These are phyloP conservation scores for Suricata suricatta DNA, from an alignment of 2,113 vertebrate species.

Conservation along the genomic window DNA sequence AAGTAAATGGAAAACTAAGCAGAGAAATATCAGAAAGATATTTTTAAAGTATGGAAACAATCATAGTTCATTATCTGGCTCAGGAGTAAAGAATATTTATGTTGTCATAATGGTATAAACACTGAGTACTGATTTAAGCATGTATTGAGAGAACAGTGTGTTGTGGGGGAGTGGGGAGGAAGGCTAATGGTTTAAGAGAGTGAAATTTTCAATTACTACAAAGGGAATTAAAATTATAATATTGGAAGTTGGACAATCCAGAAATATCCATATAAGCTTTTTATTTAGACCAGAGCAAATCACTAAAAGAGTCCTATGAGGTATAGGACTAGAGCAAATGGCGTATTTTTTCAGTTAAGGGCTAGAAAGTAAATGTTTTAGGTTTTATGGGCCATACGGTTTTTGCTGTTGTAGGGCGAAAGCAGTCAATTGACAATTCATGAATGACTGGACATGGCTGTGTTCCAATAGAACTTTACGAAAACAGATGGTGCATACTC, in stretches of 20 bases:
- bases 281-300: not conserved
- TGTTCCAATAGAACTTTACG: not conserved
- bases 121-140: not conserved
- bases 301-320: not conserved
- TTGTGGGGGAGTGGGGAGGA: not conserved
- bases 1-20: not conserved
- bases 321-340: not conserved
- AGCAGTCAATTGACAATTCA: not conserved
- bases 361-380: not conserved
- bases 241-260: not conserved
- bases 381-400: not conserved
- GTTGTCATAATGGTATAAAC: not conserved
- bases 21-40: not conserved
- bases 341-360: not conserved
- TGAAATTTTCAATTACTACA: not conserved
- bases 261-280: not conserved
- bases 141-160: not conserved
- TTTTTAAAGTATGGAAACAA: slow-evolving; percentile 1
- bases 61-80: not conserved
- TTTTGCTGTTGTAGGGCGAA: not conserved
- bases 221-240: slow-evolving; percentile 1
- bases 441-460: not conserved
- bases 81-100: not conserved
- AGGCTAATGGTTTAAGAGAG: not conserved
- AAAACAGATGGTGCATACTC: not conserved